Base-by-base conservation (phyloP, 2,113 vertebrate species). In the Semicossyphus pulcher region DNA sequence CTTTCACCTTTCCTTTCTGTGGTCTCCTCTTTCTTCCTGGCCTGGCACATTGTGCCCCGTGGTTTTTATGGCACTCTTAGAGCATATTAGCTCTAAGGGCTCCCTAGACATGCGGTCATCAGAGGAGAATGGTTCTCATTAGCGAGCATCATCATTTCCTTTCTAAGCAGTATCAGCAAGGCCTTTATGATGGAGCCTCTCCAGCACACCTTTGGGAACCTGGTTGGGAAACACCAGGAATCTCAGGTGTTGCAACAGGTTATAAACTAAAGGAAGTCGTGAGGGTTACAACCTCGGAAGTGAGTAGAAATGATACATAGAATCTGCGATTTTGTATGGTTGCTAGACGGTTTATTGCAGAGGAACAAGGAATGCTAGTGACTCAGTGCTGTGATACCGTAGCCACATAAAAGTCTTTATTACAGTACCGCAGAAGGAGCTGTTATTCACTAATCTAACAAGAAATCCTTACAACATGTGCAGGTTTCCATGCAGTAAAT, bases 111-210 rank as follows among this genome's bases (percentile, higher is more conserved):
- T 62, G 41, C 44, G n/a, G 79, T 85, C 88, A 86, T 91, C 81
- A 85, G 76, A 79, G 68, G 49, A 82, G 73, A 89, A 83, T 89
- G 85, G 72, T 77, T 85, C 86, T 85, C 89, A 92, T 91, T 90
- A 90, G 72, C 76, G 32, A 20, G 73, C 86, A 82, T 91, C 81
- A 92, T 90, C 85, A 76, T 86, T 91, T 89, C 86, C 81, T 88
- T 83, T 80, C 81, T 53, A 77, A 84, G 78, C 68, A 75, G 72
- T 75, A 74, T 86, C 77, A 73, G 48, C 51, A n/a, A 78, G 75
- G 51, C 39, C 72, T 89, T 90, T 85, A 88, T 87, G 72, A 76
- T 61, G 81, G 66, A 86, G 71, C 49, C 57, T 86, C 74, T 47
- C 67, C 81, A 90, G 83, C 62, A 68, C 76, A 85, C 83, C 80